Percentiles rank a stretch among this genome's conserved stretches.
phyloP scores from a whole-genome alignment of 1,140 invertebrate species.

The Zaprionus capensis region DNA sequence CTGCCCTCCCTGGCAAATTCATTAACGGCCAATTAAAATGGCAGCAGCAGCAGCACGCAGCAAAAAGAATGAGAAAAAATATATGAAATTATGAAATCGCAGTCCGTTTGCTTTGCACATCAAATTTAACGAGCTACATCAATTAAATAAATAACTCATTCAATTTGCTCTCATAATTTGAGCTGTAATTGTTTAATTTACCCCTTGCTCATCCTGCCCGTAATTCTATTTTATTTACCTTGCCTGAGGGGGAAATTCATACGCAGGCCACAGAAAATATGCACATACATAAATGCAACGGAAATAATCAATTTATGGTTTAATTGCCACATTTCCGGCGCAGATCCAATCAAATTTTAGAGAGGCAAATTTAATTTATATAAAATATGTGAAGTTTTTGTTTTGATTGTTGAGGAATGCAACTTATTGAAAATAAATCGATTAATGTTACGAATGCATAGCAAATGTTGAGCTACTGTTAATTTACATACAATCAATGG shows the following conservation, averaged over 20 bases:
- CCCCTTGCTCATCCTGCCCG: neutral
- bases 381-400: neutral
- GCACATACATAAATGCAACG: neutral
- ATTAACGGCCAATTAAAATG: slow-evolving; percentile 61
- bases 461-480: neutral
- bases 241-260: neutral
- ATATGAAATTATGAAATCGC: slow-evolving; percentile 13
- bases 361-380: neutral
- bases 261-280: neutral
- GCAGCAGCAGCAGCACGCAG: slow-evolving; percentile 11
- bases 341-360: neutral
- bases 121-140: slow-evolving; percentile 37
- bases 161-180: slow-evolving; percentile 37
- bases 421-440: neutral
- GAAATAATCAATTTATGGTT: slow-evolving; percentile 1
- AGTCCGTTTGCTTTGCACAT: slow-evolving; percentile 8
- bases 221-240: slow-evolving; percentile 25
- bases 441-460: neutral
- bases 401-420: neutral
- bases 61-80: slow-evolving; percentile 19
- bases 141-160: slow-evolving; percentile 41
- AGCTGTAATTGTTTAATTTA: slow-evolving; percentile 43
- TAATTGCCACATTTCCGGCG: neutral
- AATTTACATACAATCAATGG: neutral
- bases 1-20: slow-evolving; percentile 38